Conservation (phyloP, 2,113 vertebrate genomes). For the Prinia subflava region DNA sequence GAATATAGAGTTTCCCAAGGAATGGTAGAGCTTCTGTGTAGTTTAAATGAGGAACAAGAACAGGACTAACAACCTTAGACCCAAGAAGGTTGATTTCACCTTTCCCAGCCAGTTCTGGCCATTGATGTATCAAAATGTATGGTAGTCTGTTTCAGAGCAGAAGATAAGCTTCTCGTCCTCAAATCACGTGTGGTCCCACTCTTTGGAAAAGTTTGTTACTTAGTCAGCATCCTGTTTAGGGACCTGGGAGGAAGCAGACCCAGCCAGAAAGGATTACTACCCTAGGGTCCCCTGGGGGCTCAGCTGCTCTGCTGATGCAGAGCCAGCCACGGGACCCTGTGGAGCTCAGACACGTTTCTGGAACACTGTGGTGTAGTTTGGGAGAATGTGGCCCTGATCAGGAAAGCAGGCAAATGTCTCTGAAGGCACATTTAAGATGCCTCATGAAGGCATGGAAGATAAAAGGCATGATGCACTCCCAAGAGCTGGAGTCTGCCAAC, state of each 20-base stretch:
- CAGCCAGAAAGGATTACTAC: neutral
- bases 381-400: rapidly evolving
- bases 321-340: neutral
- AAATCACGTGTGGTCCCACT: rapidly evolving
- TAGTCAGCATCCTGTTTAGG: neutral
- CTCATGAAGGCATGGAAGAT: neutral
- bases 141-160: neutral
- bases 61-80: neutral
- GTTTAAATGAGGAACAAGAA: neutral
- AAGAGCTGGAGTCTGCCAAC: neutral
- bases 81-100: neutral
- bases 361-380: neutral
- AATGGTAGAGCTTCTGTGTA: neutral
- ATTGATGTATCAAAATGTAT: neutral
- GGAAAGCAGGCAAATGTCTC: neutral
- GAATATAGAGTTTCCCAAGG: neutral
- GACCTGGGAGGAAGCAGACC: neutral
- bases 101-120: neutral
- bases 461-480: neutral
- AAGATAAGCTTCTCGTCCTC: neutral
- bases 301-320: neutral
- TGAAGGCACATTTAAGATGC: neutral
- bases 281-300: neutral
- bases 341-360: neutral
- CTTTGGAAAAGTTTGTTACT: neutral